Evolutionary conservation across 2,113 vertebrate species (phyloP), one percentile per base, ranked within the genome.

Genomic region (Chrysemys picta): DNA sequence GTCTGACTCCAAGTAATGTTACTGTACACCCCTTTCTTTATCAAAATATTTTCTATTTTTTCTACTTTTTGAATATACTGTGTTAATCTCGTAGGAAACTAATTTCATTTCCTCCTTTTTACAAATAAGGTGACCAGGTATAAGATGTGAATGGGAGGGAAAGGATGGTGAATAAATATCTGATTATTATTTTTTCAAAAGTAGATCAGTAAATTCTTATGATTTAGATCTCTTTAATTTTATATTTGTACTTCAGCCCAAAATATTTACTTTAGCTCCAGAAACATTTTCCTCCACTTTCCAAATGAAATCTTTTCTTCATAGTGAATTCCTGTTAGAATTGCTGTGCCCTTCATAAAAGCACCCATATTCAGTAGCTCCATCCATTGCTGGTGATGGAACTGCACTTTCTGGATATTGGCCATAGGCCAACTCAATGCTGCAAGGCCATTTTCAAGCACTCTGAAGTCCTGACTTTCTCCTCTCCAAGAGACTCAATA

Each of bases 401-500:
- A 49, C 27, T 22, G 22, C 85, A 13, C 2, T 16, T 5, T 92
- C 89, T 79, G 84, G 80, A 49, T 21, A 57, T 50, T 95, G 96
- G 78, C 79, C 53, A 13, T 9, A 22, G 79, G 82, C 62, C 52
- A 88, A 53, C 0, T 1, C 53, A 88, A 57, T 12, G 54, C 59
- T 62, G 87, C 93, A 88, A 8, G 42, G 82, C 84, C 27, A 7
- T 81, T 95, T 94, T 82, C 95, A 97, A 96, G 84, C 45, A 16
- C 92, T 75, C 94, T 47, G 0, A 65, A 92, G 56, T 75, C 93
- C 93, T 94, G 89, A 25, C 89, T 97, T 88, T 8, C 84, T 65
- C 84, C 95, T 98, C 93, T 97, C 97, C 98, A 82, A 88, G 98
- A 97, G 98, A 97, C 89, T 69, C 80, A 19, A 84, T 88, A 57